Conservation (phyloP, 2,888 invertebrate genomes). For the Eupithecia inturbata region DNA sequence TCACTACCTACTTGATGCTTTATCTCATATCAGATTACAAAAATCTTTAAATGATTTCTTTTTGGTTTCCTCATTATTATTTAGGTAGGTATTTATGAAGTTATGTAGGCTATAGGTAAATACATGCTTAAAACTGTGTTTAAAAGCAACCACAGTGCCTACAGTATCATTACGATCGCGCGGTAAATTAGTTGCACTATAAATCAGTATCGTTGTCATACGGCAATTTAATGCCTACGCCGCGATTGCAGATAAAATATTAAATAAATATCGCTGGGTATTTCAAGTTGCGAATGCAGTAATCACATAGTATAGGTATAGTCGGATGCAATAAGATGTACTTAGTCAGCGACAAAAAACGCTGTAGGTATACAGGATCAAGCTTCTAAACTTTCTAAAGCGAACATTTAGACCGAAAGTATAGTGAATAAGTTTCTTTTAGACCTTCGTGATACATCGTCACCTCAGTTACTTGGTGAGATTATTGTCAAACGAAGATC, state of each 20-base stretch:
- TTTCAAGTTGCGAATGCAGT: constrained; percentile 39
- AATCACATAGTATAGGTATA: not conserved
- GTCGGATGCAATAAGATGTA: not conserved
- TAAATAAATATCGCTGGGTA: constrained; percentile 37
- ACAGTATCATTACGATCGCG: constrained; percentile 33
- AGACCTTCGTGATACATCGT: too few species aligned
- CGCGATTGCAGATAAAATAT: constrained; percentile 40
- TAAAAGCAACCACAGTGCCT: constrained; percentile 7
- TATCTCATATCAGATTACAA: not conserved
- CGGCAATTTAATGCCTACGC: constrained; percentile 47
- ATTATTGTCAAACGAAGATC: too few species aligned
- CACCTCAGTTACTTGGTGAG: too few species aligned
- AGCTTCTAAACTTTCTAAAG: too few species aligned
- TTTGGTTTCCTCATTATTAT: not conserved
- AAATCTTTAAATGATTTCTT: not conserved
- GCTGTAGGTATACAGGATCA: too few species aligned
- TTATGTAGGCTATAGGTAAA: not conserved
- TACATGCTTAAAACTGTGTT: constrained; percentile 3
- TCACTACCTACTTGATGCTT: not conserved
- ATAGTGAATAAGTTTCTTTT: too few species aligned
- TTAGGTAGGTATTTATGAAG: not conserved
- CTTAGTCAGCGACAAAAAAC: too few species aligned
- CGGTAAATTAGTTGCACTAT: constrained; percentile 52
- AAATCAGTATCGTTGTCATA: constrained; percentile 57
- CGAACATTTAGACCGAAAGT: too few species aligned